A percentile compares a stretch with the other conserved stretches of the same genome.
Conservation (phyloP, 2,797 vertebrate species). For the Prunella strophiata region DNA sequence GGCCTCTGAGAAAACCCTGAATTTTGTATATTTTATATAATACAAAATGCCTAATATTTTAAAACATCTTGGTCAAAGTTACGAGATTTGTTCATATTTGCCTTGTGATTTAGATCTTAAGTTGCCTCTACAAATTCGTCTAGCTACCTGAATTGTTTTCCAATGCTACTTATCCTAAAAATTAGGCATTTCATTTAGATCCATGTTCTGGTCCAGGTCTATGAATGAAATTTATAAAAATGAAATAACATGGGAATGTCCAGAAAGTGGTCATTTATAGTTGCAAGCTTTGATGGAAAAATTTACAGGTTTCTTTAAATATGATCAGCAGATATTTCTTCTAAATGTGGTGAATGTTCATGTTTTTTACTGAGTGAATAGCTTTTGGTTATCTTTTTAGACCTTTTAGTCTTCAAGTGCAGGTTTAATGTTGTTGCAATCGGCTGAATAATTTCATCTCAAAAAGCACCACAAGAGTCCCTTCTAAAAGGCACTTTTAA, state of each 20-base stretch:
- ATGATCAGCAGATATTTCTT: neutral
- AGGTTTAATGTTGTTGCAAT: neutral
- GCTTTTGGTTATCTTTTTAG: neutral
- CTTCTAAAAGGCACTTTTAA: neutral
- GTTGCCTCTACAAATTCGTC: neutral
- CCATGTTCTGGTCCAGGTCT: neutral
- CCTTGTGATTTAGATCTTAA: neutral
- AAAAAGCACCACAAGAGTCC: accelerated
- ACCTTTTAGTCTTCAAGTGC: neutral
- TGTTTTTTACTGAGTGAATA: neutral
- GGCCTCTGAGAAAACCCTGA: neutral
- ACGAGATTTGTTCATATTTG: neutral
- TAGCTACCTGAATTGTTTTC: neutral
- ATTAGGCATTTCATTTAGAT: neutral
- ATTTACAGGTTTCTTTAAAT: neutral
- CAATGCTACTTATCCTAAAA: neutral
- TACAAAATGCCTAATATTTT: neutral
- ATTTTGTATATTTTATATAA: neutral
- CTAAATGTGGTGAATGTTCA: neutral
- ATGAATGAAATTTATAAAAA: neutral
- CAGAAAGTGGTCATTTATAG: neutral
- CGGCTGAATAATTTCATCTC: neutral
- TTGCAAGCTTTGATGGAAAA: neutral
- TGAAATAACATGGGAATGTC: neutral
- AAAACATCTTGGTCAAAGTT: neutral